Conservation (phyloP, 2,888 invertebrate genomes). For the Rutpela maculata region DNA sequence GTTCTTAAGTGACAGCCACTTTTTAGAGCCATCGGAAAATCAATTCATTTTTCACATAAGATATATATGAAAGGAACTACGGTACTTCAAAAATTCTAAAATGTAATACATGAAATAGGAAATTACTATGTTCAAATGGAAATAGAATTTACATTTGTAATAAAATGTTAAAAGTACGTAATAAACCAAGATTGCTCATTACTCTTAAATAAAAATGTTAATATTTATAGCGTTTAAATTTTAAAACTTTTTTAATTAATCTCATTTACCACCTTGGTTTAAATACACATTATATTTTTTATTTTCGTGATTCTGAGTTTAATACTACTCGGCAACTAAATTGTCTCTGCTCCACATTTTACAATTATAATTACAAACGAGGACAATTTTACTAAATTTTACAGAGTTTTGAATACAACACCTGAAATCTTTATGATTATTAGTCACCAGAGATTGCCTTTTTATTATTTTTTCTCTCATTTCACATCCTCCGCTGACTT, state of each 20-base stretch:
- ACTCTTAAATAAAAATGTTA: no score
- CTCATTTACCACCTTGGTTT: neutral
- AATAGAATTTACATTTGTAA: no score
- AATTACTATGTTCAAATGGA: no score
- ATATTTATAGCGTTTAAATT: no score
- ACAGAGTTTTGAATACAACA: neutral
- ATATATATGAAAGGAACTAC: no score
- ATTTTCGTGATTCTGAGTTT: neutral
- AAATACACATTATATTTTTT: neutral
- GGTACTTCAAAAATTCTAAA: no score
- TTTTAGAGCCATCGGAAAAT: no score
- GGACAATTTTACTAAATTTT: neutral
- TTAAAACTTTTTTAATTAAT: neutral
- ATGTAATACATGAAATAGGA: no score
- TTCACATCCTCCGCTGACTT: slow-evolving; percentile 55
- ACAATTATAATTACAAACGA: neutral
- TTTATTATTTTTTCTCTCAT: slow-evolving; percentile 45
- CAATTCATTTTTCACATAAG: no score
- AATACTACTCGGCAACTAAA: neutral
- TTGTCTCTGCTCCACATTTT: neutral
- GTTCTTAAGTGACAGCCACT: no score
- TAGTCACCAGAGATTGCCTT: slow-evolving; percentile 42
- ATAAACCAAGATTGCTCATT: no score
- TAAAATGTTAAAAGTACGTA: no score
- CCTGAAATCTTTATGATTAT: slow-evolving; percentile 14